Percentiles rank a stretch among this genome's conserved stretches.
phyloP scores from a whole-genome alignment of 2,888 invertebrate genomes.

The Phaonia tiefii region DNA sequence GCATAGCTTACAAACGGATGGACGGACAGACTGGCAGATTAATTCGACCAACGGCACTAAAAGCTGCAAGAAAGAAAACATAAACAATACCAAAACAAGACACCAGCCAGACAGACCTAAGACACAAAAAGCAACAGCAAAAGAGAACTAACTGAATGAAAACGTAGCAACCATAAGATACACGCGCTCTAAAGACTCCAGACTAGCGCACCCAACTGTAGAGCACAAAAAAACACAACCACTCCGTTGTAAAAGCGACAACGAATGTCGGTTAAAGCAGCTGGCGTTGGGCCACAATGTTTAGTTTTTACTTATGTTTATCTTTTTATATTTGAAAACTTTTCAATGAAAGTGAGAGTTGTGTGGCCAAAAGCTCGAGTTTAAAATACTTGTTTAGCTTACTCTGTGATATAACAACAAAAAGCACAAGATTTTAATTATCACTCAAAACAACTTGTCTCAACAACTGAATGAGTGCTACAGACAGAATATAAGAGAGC shows the following conservation, averaged over 20 bases:
- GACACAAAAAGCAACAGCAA: neutral
- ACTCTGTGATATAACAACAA: conserved; percentile 1
- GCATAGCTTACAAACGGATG: conserved; percentile 29
- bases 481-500: too few relatives aligned
- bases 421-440: conserved; percentile 8
- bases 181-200: neutral
- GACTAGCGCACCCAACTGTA: neutral
- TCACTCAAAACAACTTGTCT: too few relatives aligned
- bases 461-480: too few relatives aligned
- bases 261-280: neutral
- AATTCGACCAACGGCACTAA: conserved; percentile 64
- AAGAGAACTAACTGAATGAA: neutral
- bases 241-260: neutral
- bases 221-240: conserved; percentile 19
- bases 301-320: neutral
- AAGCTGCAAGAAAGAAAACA: conserved; percentile 41
- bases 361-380: neutral
- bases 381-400: too few relatives aligned
- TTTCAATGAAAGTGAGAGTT: conserved; percentile 59
- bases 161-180: conserved; percentile 37
- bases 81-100: neutral
- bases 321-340: neutral
- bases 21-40: neutral
- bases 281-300: neutral
- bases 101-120: neutral